Evolutionary conservation across 1,140 invertebrate genomes (phyloP), one percentile per base, ranked within the genome.

Genomic region (Orussus abietinus): DNA sequence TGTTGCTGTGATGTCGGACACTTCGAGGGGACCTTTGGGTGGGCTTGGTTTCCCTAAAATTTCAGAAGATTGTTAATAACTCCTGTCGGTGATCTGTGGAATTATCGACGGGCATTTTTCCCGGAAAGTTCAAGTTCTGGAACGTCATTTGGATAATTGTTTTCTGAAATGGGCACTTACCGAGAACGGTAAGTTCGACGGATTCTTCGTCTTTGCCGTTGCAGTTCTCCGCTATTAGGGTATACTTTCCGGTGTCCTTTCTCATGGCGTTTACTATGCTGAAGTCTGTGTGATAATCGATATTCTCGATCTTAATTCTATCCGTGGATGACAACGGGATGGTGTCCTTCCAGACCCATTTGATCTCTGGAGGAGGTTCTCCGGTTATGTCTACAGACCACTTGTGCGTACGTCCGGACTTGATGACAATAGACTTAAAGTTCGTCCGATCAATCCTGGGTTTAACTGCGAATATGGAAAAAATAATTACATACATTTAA

Each of bases 261-360:
- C 94, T 78, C 45, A 84, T 80, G 2, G 86, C 86, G 62, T 90
- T 90, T 1, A 78, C 74, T n/a, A 94, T 80, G 0, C 80, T 80
- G 62, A 96, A 92, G 54, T 92, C 90, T 0, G 91, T 93, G 55
- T 93, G 90, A 69, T 96, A 92, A 17, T 96, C 90, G 31, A 83
- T 75, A 62, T 93, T 92, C 48, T 93, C 90, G 46, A 96, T 90
- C 62, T 84, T 87, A 52, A 93, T 88, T 30, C 88, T 80, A 45
- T 94, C 91, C 2, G 87, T 85, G 46, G 81, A 87, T 3, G 84
- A 82, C 0, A 92, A 70, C 19, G 88, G 81, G 37, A 92, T 80
- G 64, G 89, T 82, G 50, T 93, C 86, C 33, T 87, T 77, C 83
- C 86, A 91, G 37, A 83, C 81, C 92, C 92, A 96, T 45, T 78